A percentile compares a stretch with the other conserved stretches of the same genome.
Conservation (phyloP, 2,113 vertebrate genomes). For the Ictidomys tridecemlineatus region DNA sequence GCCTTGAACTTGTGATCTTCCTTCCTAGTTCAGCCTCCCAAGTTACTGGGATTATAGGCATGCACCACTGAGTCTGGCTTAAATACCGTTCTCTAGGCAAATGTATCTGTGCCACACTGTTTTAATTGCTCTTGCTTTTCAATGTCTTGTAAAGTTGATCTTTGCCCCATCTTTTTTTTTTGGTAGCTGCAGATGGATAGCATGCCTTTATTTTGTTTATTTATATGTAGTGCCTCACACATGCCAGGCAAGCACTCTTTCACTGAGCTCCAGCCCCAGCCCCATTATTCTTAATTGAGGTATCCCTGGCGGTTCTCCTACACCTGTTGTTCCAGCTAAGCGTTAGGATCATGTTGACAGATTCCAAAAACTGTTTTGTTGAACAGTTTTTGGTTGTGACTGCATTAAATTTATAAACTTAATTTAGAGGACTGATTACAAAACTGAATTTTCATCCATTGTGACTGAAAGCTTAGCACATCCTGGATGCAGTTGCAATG, state of each 20-base stretch:
- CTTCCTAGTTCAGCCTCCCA: too few species aligned
- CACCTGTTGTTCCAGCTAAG: not conserved
- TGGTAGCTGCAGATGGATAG: too few species aligned
- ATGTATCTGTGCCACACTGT: not conserved
- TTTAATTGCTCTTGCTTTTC: not conserved
- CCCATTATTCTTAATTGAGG: not conserved
- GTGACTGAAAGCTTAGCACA: not conserved
- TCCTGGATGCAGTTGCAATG: not conserved
- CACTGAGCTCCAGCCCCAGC: too few species aligned
- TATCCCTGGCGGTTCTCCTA: not conserved
- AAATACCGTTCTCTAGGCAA: not conserved
- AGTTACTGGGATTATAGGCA: too few species aligned
- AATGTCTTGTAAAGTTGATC: not conserved
- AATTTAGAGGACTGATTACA: not conserved
- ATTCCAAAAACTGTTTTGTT: not conserved
- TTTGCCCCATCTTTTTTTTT: not conserved
- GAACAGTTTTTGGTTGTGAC: constrained; percentile 2
- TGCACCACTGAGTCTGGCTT: not conserved
- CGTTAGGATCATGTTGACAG: not conserved
- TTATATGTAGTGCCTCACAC: too few species aligned
- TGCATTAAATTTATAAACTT: not conserved
- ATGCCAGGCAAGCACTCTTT: too few species aligned
- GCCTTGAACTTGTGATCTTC: too few species aligned
- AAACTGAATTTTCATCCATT: not conserved
- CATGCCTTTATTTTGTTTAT: too few species aligned